Evolutionary conservation across 2,888 invertebrate species (phyloP), one percentile per base, ranked within the genome.

Genomic region (Tineola bisselliella): DNA sequence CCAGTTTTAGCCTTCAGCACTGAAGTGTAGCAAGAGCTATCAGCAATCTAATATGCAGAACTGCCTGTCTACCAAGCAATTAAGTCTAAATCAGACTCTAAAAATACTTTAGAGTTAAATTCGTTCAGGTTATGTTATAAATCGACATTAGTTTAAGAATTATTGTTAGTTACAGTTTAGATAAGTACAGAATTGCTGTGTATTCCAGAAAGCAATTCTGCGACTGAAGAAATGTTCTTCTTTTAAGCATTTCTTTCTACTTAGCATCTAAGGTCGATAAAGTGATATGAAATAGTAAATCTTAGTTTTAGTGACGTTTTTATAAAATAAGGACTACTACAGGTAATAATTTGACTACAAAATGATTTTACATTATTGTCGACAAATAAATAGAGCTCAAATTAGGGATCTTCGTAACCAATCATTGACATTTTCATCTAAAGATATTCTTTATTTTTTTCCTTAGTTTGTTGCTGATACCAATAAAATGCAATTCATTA

Each of bases 211-310:
- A 54, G 54, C 54, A 54, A 54, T 54, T 54, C 54, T 54, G 18
- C 25, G 54, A 54, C 54, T 54, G 54, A 54, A 54, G 54, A 54
- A 54, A 54, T 54, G 54, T 54, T 54, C 54, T 54, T 54, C 54
- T 25, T 48, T 48, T 18, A 54, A 54, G 54, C 54, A 54, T 54
- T 54, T 54, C 54, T 5, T 54, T 52, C 52, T 52, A 52, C 52
- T 52, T 52, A 52, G 52, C 52, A 52, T 17, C 52, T 52, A 52
- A 52, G 52, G 52, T 52, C 52, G 15, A 52, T 17, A 13, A 52
- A 52, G 54, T 54, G 54, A 54, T 52, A 52, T 54, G 19, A 54
- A 52, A 54, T 54, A 48, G 15, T 48, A 54, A 54, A 54, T 54
- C 25, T 18, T 54, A 54, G 25, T 17, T 54, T 48, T 48, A 48